Evolutionary conservation across 2,888 invertebrate species (phyloP), one percentile per base, ranked within the genome.

Genomic region (Noctua janthina): DNA sequence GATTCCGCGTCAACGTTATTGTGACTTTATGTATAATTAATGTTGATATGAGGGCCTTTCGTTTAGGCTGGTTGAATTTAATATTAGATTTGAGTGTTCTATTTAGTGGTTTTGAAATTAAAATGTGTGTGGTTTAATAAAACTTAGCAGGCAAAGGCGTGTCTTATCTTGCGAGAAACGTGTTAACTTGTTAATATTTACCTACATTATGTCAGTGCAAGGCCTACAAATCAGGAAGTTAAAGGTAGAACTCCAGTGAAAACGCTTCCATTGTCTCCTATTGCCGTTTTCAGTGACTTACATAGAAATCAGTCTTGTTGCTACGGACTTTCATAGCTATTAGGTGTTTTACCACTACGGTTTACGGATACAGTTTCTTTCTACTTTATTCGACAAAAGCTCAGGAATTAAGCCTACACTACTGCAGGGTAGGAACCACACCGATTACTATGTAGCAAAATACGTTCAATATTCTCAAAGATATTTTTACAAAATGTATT

Each of bases 1-100:
- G 75, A 67, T 80, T 90, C 83, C 43, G 75, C 79, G 88, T 88
- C 84, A 84, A 71, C 88, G 79, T 87, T 87, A 90, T 88, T 89
- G 74, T 87, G 86, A 83, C 88, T 83, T 84, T 85, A 77, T 87
- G 78, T 84, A 74, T 90, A 85, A 90, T 89, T 91, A 89, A 90
- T 88, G 86, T 81, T 79, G 78, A 80, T 77, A 15, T 46, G 35
- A 43, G 43, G 2, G 67, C 10, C 35, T 43, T 77, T 66, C 71
- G 20, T 76, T 76, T 68, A 64, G 29, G 56, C 20, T 46, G 11
- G 39, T 49, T 15, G n/a, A 43, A 51, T 72, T 71, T 72, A 51
- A 46, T 72, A 64, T 43, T 15, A 43, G 13, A 51, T 51, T 74
- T 39, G 13, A 17, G 13, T 23, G 59, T 59, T 64, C 11, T 15